phyloP scores from a whole-genome alignment of 2,113 vertebrate genomes.

The Entelurus aequoreus region DNA sequence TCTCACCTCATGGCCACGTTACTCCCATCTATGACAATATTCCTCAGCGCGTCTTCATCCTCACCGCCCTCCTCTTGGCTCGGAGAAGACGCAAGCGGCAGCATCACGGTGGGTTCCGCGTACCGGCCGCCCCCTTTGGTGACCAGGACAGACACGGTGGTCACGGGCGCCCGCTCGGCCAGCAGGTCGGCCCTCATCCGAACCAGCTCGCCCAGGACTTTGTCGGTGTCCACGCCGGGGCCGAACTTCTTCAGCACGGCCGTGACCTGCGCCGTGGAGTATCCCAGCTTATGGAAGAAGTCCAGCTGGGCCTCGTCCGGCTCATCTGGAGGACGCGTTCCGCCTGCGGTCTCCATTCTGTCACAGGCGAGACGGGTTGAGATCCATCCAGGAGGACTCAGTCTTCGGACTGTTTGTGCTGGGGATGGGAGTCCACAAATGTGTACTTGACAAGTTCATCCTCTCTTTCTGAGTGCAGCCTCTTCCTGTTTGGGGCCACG shows the following conservation, averaged over 20 bases:
- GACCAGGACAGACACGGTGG: conserved; percentile 60
- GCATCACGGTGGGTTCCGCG: conserved; percentile 24
- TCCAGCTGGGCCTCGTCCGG: conserved; percentile 75
- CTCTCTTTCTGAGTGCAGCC: conserved; percentile 23
- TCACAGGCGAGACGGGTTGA: background rate
- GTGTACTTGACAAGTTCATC: conserved; percentile 52
- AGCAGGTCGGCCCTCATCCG: conserved; percentile 55
- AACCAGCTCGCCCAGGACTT: conserved; percentile 84
- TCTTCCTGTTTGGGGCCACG: conserved; percentile 18
- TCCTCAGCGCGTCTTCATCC: conserved; percentile 73
- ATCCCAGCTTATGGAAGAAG: conserved; percentile 90
- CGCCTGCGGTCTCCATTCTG: conserved; percentile 32
- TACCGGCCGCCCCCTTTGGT: conserved; percentile 57
- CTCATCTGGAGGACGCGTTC: conserved; percentile 7
- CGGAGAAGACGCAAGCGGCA: conserved; percentile 17
- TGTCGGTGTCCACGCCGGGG: conserved; percentile 77
- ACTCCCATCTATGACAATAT: conserved; percentile 90
- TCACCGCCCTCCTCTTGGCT: conserved; percentile 46
- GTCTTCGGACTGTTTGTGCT: background rate
- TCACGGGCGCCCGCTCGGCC: conserved; percentile 30
- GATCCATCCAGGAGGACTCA: conserved; percentile 37
- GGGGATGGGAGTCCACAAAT: conserved; percentile 40
- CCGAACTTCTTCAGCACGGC: conserved; percentile 80
- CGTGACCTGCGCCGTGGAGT: conserved; percentile 77
- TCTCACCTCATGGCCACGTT: conserved; percentile 94